phyloP scores from a whole-genome alignment of 2,888 invertebrate species.

The Drosophila kokeensis region DNA sequence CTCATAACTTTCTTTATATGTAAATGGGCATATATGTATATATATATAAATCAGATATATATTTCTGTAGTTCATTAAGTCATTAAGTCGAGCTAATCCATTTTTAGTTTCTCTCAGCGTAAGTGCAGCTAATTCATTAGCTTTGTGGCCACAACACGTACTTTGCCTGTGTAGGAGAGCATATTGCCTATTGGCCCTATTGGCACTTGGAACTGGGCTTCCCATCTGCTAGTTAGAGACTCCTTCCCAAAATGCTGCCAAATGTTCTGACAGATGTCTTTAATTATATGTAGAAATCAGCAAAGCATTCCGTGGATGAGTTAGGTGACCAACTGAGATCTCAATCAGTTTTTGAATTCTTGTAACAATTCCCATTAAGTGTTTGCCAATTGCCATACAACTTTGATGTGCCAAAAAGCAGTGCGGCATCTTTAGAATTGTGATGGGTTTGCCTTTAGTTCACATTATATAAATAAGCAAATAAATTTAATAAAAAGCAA shows the following conservation, averaged over 20 bases:
- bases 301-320: not conserved
- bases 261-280: constrained; percentile 9
- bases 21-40: not conserved
- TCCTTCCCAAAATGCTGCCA: constrained; percentile 28
- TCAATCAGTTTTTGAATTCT: not conserved
- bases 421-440: not conserved
- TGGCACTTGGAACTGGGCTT: constrained; percentile 19
- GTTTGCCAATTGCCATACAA: not conserved
- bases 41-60: not conserved
- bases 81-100: not conserved
- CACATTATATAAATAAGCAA: not conserved
- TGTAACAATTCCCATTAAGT: not conserved
- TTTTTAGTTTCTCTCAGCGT: constrained; percentile 28
- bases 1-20: not conserved
- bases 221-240: not conserved
- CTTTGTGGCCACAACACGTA: constrained; percentile 26
- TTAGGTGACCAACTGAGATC: not conserved
- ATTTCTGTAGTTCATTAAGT: not conserved
- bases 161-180: constrained; percentile 5
- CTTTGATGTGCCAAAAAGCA: not conserved
- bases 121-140: constrained; percentile 24
- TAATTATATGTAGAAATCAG: constrained; percentile 32
- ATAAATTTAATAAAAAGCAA: not conserved
- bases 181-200: constrained; percentile 25
- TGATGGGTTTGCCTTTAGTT: not conserved